Base-by-base conservation (phyloP, 2,113 vertebrate species). In the Odobenus rosmarus region DNA sequence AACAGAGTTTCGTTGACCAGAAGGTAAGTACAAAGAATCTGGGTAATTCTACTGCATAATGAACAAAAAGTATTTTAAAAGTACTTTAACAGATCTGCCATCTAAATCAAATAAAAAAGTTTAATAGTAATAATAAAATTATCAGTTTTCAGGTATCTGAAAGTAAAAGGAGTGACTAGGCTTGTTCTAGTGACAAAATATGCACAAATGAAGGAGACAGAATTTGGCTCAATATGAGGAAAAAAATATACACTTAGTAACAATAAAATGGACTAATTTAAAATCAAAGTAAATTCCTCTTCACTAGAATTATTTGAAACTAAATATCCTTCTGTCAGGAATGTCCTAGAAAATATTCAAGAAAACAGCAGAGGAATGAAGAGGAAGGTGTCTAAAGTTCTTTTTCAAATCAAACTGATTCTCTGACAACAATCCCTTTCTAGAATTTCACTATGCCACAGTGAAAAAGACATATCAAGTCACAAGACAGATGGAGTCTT, bases 351-450 rank as follows among this genome's bases (percentile, higher is more conserved):
- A 92, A 7, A 46, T 62, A 81, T 3, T 88, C 16, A 72, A 57
- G 23, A 88, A 88, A 72, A 49, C 26, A 53, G 21, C 9, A 61
- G 19, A 14, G 31, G 57, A 92, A 92, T 5, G 1, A 21, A 36
- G 81, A 82, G 5, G 12, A 87, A 87, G n/a, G 4, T 10, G 4
- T 61, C 46, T 64, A 51, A 21, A 15, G 24, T 77, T 88, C 55
- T 81, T 91, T 97, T 74, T 59, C 57, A 96, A 46, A 57, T 91
- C 36, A 96, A 96, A 88, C 3, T 59, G 33, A 82, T 31, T 84
- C 7, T 21, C 23, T 19, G 55, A 49, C 42, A 74, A 74, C n/a
- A 53, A 88, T 23, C 76, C 15, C 71, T 72, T 88, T 57, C 79
- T 1, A 62, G 42, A 94, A 86, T 86, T 86, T 62, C 51, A 89